phyloP scores from a whole-genome alignment of 1,140 invertebrate genomes.

The Pygmarrhopalites habei region DNA sequence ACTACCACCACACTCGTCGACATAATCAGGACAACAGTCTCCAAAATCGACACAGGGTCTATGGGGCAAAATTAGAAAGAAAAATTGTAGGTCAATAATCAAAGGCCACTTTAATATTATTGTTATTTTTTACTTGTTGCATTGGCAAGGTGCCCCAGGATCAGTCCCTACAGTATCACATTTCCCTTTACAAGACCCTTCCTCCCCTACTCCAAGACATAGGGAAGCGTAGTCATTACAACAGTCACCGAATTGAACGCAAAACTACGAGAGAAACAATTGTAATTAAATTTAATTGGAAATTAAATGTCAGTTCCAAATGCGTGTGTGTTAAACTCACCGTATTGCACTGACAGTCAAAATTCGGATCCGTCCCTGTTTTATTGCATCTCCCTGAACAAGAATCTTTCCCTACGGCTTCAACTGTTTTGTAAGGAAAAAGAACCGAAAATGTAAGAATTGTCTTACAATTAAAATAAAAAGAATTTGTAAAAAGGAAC shows the following conservation, averaged over 20 bases:
- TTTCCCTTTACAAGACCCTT: conserved; percentile 22
- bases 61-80: neutral
- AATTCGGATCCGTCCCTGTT: conserved; percentile 11
- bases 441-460: neutral
- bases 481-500: neutral
- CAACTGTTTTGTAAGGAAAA: neutral
- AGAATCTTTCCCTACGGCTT: conserved; percentile 7
- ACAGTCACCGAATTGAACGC: conserved; percentile 18
- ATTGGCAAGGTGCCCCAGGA: conserved; percentile 19
- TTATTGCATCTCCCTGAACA: conserved; percentile 18
- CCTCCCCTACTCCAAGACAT: conserved; percentile 7
- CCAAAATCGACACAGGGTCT: conserved; percentile 7
- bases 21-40: conserved; percentile 28
- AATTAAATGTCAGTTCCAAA: neutral
- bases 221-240: conserved; percentile 19
- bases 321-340: neutral
- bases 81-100: neutral
- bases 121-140: conserved; percentile 11
- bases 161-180: conserved; percentile 11
- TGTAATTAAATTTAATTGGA: neutral
- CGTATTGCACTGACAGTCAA: conserved; percentile 23
- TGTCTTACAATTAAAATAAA: neutral
- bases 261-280: neutral
- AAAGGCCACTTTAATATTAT: neutral
- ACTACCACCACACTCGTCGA: neutral